A percentile compares a stretch with the other conserved stretches of the same genome.
phyloP scores from a whole-genome alignment of 2,113 vertebrate species.

The Melierax canorus region DNA sequence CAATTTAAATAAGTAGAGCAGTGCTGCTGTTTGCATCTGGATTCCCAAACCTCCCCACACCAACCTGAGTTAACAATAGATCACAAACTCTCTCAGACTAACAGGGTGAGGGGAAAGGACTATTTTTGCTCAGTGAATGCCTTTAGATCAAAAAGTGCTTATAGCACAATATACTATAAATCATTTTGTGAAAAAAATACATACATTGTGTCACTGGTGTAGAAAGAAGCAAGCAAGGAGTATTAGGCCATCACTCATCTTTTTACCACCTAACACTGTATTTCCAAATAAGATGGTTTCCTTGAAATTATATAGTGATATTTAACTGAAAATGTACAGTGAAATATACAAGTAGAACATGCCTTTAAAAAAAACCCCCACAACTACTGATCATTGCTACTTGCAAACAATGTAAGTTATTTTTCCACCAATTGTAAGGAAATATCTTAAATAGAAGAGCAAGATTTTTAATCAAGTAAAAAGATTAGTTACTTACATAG shows the following conservation, averaged over 20 bases:
- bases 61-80: neutral
- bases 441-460: neutral
- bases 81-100: neutral
- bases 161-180: neutral
- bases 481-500: neutral
- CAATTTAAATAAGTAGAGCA: neutral
- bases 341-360: neutral
- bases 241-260: neutral
- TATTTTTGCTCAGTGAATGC: neutral
- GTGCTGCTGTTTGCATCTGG: neutral
- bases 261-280: neutral
- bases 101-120: neutral
- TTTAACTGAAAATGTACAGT: neutral
- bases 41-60: neutral
- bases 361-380: neutral
- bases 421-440: neutral
- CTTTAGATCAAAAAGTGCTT: neutral
- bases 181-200: neutral
- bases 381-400: neutral
- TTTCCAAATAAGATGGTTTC: neutral
- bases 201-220: neutral
- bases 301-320: neutral
- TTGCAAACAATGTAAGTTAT: neutral
- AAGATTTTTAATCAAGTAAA: neutral
- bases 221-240: neutral